These are phyloP conservation scores for Drosophila burlai DNA, from an alignment of 1,140 invertebrate species.

Conservation along the genomic window DNA sequence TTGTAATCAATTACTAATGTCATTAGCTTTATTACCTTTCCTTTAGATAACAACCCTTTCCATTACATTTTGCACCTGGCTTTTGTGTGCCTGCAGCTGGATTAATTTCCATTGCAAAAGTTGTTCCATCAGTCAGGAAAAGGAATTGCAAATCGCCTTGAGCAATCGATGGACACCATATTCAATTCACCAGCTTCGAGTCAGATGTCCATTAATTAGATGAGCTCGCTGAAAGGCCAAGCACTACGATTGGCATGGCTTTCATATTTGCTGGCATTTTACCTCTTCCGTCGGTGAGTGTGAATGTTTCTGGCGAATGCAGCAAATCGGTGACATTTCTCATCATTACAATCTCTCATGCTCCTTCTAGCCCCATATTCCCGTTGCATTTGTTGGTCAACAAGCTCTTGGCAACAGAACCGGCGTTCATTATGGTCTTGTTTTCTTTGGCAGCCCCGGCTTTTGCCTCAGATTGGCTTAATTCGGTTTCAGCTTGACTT, in stretches of 20 bases:
- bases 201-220: constrained; percentile 25
- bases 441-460: constrained; percentile 44
- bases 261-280: constrained; percentile 19
- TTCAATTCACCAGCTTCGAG: background rate
- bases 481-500: constrained; percentile 50
- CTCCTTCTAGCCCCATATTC: background rate
- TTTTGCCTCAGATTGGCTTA: constrained; percentile 30
- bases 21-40: background rate
- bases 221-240: background rate
- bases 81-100: constrained; percentile 2
- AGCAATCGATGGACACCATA: constrained; percentile 6
- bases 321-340: constrained; percentile 23
- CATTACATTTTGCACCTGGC: background rate
- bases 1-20: background rate
- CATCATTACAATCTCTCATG: constrained; percentile 13
- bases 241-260: constrained; percentile 1
- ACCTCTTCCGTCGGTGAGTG: background rate
- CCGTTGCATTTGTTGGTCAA: constrained; percentile 55
- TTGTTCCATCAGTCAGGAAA: constrained; percentile 13
- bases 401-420: constrained; percentile 60
- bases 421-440: constrained; percentile 58
- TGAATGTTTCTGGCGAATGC: constrained; percentile 3
- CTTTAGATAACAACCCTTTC: no score
- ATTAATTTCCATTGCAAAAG: constrained; percentile 1
- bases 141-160: constrained; percentile 9